Conservation (phyloP, 2,113 vertebrate genomes). For the Onychorhynchus coronatus region DNA sequence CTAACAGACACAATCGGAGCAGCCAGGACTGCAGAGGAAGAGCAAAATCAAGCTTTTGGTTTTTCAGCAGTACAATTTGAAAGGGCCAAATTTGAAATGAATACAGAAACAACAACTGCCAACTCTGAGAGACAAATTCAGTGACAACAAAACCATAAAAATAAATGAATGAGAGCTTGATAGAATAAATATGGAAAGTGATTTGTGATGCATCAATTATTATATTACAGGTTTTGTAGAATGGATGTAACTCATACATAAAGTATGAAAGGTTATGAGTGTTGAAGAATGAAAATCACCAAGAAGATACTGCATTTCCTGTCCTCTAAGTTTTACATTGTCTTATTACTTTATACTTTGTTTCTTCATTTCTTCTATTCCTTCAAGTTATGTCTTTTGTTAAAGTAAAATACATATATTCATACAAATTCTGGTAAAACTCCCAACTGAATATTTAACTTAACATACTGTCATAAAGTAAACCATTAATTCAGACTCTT, state of each 20-base stretch:
- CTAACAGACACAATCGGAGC: conserved; percentile 75
- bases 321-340: background rate
- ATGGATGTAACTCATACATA: background rate
- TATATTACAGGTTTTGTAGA: background rate
- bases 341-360: background rate
- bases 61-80: background rate
- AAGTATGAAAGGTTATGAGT: background rate
- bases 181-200: background rate
- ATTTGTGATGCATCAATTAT: background rate
- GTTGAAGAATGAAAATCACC: background rate
- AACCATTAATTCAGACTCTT: background rate
- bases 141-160: background rate
- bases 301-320: background rate
- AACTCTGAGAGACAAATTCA: background rate
- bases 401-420: background rate
- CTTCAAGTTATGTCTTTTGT: background rate
- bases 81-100: background rate
- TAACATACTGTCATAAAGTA: background rate
- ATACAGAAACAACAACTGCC: background rate
- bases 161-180: background rate
- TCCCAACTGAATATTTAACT: background rate
- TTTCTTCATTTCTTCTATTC: background rate
- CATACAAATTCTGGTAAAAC: background rate
- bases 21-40: conserved; percentile 75
- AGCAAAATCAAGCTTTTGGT: background rate